Base-by-base conservation (phyloP, 2,797 vertebrate genomes). In the Pseudochromis fuscus region DNA sequence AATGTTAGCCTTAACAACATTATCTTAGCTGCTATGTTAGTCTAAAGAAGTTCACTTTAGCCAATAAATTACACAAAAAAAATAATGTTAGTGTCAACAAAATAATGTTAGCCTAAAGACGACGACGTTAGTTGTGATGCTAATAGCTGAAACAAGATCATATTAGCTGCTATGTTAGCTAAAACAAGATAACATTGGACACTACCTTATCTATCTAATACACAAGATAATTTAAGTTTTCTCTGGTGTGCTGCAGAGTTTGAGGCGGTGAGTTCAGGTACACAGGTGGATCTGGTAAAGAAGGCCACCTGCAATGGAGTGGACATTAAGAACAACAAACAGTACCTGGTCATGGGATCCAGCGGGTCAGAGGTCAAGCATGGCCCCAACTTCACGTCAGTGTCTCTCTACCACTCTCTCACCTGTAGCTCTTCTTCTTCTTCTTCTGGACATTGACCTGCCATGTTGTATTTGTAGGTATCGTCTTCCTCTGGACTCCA, bases 341-440 rank as follows among this genome's bases (percentile, higher is more conserved):
- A 95, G 37, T 98, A 97, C 83, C 70, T 98, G 83, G 87, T 98
- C 77, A 95, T 95, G 93, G 97, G 96, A 12, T 92, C 95, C 82
- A 94, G 95, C 16, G 95, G 94, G 18, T 90, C 96, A 30, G 92
- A 94, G 86, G 94, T 95, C 68, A 84, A 35, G 1, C 0, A 73
- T 3, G 4, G 27, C 9, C 31, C 25, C 1, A 42, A 1, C 24
- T 80, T 64, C 79, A 91, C 50, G 94, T 94, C 55, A 87, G 81
- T 80, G 58, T 69, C 33, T 27, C 46, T 50, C 48, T 13, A 0
- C 11, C 12, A n/a, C n/a, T 3, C 24, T 38, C 8, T 67, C 18
- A 19, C 16, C 10, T 60, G 11, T 19, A 1, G 19, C 7, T 44
- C 12, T n/a, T 3, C 11, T 1, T 40, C 10, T 2, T 4, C n/a